Base-by-base conservation (phyloP, 2,797 vertebrate genomes). In the Notoglanidium macrostoma region DNA sequence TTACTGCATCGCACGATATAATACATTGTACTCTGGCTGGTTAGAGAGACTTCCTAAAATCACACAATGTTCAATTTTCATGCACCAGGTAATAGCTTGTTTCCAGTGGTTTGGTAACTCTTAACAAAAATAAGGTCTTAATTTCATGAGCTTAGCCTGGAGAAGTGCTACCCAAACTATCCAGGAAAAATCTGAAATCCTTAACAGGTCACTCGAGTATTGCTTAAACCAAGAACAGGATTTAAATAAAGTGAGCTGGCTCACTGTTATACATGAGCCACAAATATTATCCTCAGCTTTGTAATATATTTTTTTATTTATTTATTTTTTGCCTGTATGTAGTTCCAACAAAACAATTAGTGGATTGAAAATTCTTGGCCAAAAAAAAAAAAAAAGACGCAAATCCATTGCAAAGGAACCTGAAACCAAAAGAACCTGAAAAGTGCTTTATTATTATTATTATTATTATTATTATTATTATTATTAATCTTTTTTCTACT, bases 161-260 rank as follows among this genome's bases (percentile, higher is more conserved):
- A 65, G 44, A 76, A 72, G 46, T 87, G 51, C 68, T 82, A n/a
- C 35, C 1, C 9, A 40, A 83, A 86, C 51, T 29, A 2, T 40
- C 10, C 19, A 35, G 76, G 8, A 21, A 54, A 79, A 59, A 59
- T 54, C n/a, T 78, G 55, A 14, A 54, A 77, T 23, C 29, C 29
- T 51, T 55, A 78, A 57, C 9, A 21, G 17, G 10, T 79, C 2
- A 57, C 32, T 59, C n/a, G n/a, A 32, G 17, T 55, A 57, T 54
- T 35, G 32, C 5, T 70, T 70, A 55, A 44, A 63, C 44, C 35
- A 63, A 77, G 70, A 83, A 76, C 65, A 85, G 63, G 40, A 63
- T 78, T 88, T 85, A 4, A 55, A 26, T 72, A 67, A 84, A 78
- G 85, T 89, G 88, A 90, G 88, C 88, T 80, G 90, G 90, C 90